Conservation (phyloP, 2,888 invertebrate species). For the Hydropsyche betteni region DNA sequence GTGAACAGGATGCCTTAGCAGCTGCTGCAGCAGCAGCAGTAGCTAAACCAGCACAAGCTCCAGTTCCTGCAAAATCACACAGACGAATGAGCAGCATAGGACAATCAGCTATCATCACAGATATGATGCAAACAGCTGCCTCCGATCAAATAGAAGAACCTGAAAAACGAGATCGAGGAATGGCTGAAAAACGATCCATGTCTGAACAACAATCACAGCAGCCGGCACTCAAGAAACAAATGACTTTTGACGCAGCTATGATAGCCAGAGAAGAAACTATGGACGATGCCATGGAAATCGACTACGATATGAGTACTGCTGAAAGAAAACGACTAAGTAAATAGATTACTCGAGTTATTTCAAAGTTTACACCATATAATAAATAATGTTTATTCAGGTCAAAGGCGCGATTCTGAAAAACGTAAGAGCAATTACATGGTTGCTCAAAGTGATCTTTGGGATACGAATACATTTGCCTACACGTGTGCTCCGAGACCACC, state of each 20-base stretch:
- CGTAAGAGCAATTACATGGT: constrained; percentile 70
- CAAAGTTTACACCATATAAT: not conserved
- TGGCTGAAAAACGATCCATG: constrained; percentile 54
- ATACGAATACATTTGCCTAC: constrained; percentile 70
- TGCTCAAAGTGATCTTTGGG: constrained; percentile 74
- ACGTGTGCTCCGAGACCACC: constrained; percentile 60
- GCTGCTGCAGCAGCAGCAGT: not conserved
- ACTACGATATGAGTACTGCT: constrained; percentile 59
- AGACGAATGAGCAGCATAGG: constrained; percentile 61
- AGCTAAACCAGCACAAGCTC: constrained; percentile 53
- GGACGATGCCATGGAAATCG: constrained; percentile 64
- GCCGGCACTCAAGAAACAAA: constrained; percentile 30
- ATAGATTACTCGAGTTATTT: not conserved
- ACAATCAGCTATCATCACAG: constrained; percentile 59
- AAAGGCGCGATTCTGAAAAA: constrained; percentile 64
- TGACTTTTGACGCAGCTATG: constrained; percentile 50
- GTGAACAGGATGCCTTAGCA: constrained; percentile 26
- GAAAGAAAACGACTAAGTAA: constrained; percentile 62
- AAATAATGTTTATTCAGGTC: constrained; percentile 57
- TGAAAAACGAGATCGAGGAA: constrained; percentile 58
- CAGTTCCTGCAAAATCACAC: constrained; percentile 57
- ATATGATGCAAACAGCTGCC: constrained; percentile 60
- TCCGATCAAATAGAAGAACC: constrained; percentile 58
- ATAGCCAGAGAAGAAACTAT: constrained; percentile 60
- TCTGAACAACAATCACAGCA: constrained; percentile 31